Evolutionary conservation across 1,140 invertebrate species (phyloP).

Genomic region (Hyles euphorbiae): DNA sequence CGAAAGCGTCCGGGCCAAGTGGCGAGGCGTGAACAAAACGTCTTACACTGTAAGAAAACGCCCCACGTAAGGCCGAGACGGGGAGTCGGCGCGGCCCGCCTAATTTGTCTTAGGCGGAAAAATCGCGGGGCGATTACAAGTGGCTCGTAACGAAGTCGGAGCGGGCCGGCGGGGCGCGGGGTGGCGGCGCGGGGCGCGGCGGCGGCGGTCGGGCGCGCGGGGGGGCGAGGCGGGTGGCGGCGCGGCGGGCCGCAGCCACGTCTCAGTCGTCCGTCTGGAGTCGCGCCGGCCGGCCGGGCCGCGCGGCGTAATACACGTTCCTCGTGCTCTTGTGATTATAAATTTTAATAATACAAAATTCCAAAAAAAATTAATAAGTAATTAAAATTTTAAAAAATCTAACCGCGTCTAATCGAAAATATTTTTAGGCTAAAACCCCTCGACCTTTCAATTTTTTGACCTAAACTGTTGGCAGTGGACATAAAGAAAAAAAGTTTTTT

Average conservation of each 20-base stretch:
- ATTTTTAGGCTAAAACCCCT: conserved; percentile 69
- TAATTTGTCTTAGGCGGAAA: conserved; percentile 75
- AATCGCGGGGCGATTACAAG: conserved; percentile 73
- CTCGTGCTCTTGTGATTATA: conserved; percentile 74
- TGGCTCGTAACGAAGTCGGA: conserved; percentile 72
- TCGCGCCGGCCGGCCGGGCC: conserved; percentile 69
- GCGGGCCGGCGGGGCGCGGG: conserved; percentile 21
- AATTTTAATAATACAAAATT: conserved; percentile 69
- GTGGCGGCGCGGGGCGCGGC: conserved; percentile 22
- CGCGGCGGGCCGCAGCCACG: conserved; percentile 41
- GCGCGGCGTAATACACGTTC: conserved; percentile 70
- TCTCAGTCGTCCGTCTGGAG: conserved; percentile 71
- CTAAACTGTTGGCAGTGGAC: conserved; percentile 59
- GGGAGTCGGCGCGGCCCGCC: conserved; percentile 53
- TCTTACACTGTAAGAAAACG: conserved; percentile 55
- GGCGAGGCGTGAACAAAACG: conserved; percentile 42
- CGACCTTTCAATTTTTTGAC: conserved; percentile 56
- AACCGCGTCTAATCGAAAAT: conserved; percentile 66
- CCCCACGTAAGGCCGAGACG: conserved; percentile 47
- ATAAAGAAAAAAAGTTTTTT: conserved; percentile 50
- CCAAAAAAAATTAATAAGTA: conserved; percentile 34
- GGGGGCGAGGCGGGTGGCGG: conserved; percentile 37
- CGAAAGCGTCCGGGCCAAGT: background rate
- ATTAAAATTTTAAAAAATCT: conserved; percentile 44
- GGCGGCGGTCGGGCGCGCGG: conserved; percentile 19